Base-by-base conservation (phyloP, 1,140 invertebrate species). In the Drosophila rhopaloa region DNA sequence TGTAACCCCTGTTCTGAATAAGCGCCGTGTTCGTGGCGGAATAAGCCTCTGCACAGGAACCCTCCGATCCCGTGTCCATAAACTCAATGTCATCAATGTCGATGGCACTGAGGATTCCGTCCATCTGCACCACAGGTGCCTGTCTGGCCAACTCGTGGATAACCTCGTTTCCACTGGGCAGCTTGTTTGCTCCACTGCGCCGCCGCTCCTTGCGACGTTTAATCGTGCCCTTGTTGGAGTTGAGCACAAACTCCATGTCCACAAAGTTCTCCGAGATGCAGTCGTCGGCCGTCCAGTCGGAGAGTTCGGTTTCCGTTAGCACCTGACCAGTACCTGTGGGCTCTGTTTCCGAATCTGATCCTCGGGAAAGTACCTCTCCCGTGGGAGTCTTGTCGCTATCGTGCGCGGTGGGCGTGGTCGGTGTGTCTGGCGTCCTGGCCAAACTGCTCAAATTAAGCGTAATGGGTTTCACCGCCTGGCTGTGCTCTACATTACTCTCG, bases 201-300 rank as follows among this genome's bases (percentile, higher is more conserved):
- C 84, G 63, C 13, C 84, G 76, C 27, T 93, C 91, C 61, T 94
- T 93, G 47, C 93, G 93, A 5, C 93, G 89, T 46, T 93, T 85
- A 8, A 93, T 93, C 5, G 92, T 93, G n/a, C 94, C 92, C 65
- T 93, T 93, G 51, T 94, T 93, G 0, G 94, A 93, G 77, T 95
- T 94, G 0, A 95, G 92, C 29, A 94, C 93, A 54, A 95, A 94
- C 47, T 95, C 95, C 41, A 94, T 93, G 61, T 96, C 95, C 29
- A 94, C 94, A 51, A 96, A 94, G 81, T 96, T 95, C 66, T 96
- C 96, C 4, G 96, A 95, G 1, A 96, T 95, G 16, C 95, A 95
- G 71, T 95, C 95, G 74, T 97, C 96, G 1, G 95, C 94, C 0
- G 96, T 96, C 96, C 96, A 97, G 91, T 97, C 97, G 0, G 96